Conservation (phyloP, 2,797 vertebrate species). For the Mormyrus proboscirostris region DNA sequence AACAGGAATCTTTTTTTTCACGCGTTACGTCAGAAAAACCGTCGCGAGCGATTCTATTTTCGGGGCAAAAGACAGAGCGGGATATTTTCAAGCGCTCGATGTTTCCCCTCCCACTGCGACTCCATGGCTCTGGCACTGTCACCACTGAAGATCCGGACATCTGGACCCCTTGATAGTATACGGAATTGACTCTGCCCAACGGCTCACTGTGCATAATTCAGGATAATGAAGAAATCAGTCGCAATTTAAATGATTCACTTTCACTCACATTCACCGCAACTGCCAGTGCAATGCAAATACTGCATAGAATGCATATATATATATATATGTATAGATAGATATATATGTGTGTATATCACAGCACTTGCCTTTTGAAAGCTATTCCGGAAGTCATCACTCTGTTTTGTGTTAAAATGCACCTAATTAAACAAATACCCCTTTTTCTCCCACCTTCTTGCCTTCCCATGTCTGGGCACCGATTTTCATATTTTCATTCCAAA, state of each 20-base stretch:
- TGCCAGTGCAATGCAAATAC: slow-evolving; percentile 12
- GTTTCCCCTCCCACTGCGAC: background rate
- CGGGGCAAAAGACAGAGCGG: background rate
- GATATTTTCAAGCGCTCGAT: background rate
- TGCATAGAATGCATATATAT: background rate
- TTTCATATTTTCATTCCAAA: background rate
- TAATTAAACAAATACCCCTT: background rate
- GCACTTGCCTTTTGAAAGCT: background rate
- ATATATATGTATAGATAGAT: too few species aligned
- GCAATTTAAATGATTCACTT: slow-evolving; percentile 6
- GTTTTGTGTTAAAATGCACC: background rate
- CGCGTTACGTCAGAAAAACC: background rate
- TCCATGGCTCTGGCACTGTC: background rate
- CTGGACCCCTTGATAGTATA: background rate
- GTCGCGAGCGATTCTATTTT: background rate
- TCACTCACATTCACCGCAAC: background rate
- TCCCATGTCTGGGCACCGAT: background rate
- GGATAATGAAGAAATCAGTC: slow-evolving; percentile 19
- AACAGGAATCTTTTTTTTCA: background rate
- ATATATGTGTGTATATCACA: too few species aligned
- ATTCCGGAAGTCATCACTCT: background rate
- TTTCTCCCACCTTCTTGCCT: background rate
- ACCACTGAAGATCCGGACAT: background rate
- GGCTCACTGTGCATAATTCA: background rate
- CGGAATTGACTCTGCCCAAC: background rate